Evolutionary conservation across 2,113 vertebrate genomes (phyloP).

Genomic region (Passer domesticus): DNA sequence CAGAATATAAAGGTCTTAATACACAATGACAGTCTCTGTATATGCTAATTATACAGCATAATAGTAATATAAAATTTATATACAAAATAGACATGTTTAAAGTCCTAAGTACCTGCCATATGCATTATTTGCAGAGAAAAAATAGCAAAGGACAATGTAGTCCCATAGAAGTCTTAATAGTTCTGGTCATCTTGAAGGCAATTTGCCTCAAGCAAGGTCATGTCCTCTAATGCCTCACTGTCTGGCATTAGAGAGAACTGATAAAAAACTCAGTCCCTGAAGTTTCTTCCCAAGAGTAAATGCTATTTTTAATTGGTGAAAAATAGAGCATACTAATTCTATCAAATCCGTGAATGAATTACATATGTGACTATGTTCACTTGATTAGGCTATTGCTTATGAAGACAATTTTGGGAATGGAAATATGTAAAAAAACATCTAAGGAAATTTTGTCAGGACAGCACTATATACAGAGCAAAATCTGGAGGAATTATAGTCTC

Average conservation of each 20-base stretch:
- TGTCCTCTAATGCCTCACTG: background rate
- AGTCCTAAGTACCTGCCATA: background rate
- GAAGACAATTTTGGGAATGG: background rate
- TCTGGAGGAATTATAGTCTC: background rate
- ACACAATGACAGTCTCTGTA: background rate
- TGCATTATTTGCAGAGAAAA: background rate
- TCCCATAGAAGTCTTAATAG: background rate
- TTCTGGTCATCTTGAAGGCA: background rate
- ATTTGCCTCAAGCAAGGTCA: background rate
- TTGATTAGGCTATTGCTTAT: conserved; percentile 53
- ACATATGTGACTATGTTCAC: conserved; percentile 52
- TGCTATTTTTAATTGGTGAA: conserved; percentile 51
- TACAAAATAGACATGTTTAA: background rate
- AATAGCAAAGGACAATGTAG: background rate
- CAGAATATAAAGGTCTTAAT: background rate
- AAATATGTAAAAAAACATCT: background rate
- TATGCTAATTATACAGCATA: background rate
- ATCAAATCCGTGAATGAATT: conserved; percentile 61
- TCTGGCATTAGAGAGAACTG: background rate
- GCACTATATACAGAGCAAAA: background rate
- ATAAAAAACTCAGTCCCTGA: background rate
- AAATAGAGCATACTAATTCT: conserved; percentile 67
- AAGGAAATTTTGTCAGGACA: background rate
- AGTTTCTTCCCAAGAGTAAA: conserved; percentile 52
- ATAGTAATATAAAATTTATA: background rate